These are phyloP conservation scores for Ophiothrix spiculata DNA, from an alignment of 35 echinoderm and acorn worm species.

Conservation along the genomic window DNA sequence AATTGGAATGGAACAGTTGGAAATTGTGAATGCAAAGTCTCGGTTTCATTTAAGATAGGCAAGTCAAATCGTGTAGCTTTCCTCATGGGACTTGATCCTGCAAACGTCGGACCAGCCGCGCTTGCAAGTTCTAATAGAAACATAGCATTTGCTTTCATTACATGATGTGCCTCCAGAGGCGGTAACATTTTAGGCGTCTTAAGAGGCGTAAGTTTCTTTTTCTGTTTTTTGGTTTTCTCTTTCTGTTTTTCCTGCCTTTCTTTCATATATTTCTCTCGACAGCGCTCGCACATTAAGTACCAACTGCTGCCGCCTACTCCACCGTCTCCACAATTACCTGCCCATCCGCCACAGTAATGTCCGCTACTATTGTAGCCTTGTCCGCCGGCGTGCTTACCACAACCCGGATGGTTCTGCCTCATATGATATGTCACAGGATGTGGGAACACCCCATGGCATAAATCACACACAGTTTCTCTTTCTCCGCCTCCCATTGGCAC, in stretches of 20 bases:
- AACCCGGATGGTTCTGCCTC: conserved; percentile 90
- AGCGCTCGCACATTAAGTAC: conserved; percentile 96
- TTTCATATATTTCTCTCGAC: conserved; percentile 82
- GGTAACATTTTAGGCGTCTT: conserved; percentile 79
- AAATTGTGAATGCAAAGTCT: conserved; percentile 39
- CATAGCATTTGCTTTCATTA: conserved; percentile 98
- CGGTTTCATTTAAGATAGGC: conserved; percentile 76
- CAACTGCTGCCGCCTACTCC: conserved; percentile 86
- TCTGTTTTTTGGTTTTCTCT: conserved; percentile 87
- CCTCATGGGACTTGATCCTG: conserved; percentile 33
- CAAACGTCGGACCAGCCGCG: conserved; percentile 61
- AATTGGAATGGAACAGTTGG: conserved; percentile 79
- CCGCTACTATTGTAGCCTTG: conserved; percentile 99
- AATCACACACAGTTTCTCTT: conserved; percentile 76
- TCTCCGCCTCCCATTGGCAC: conserved; percentile 71
- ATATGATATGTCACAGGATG: conserved; percentile 98
- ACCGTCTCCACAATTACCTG: conserved; percentile 92
- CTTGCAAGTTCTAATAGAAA: conserved; percentile 93
- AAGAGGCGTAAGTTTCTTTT: conserved; percentile 70
- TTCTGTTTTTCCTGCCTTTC: conserved; percentile 84
- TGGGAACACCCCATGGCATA: conserved; percentile 85
- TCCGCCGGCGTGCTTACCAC: conserved; percentile 79
- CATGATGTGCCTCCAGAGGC: conserved; percentile 88
- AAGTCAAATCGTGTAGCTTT: conserved; percentile 79
- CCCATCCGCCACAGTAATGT: conserved; percentile 88